Base-by-base conservation (phyloP, 2,797 vertebrate genomes). In the Melanotaenia trifasciata region DNA sequence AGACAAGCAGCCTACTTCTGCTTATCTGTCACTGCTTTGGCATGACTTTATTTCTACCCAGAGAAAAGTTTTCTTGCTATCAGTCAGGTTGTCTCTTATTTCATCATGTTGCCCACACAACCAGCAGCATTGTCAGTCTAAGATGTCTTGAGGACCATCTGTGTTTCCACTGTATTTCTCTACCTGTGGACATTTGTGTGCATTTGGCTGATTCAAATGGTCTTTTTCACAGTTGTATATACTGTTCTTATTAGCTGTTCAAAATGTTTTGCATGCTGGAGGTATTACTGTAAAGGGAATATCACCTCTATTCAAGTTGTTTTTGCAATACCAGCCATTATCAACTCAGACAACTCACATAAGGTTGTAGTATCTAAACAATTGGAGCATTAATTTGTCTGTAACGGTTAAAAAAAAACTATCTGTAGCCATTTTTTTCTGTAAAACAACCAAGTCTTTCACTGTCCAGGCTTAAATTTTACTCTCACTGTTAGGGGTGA, bases 31-130 rank as follows among this genome's bases (percentile, higher is more conserved):
- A 70, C 13, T 26, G 38, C 22, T 43, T 28, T 28, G 65, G 26
- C n/a, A n/a, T 61, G 40, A 53, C 40, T 73, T 65, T 18, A 72
- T 70, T 60, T 71, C 30, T 38, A 58, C 61, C 54, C 58, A 62
- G 53, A 78, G 6, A 54, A 28, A 36, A 45, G 58, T 82, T 73
- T 58, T 73, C 73, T 60, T 30, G 58, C 65, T 40, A 57, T 72
- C 47, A 50, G 59, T 64, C 60, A 71, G 3, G 10, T 51, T 2
- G 5, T 58, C 58, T 35, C 58, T 3, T 38, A 36, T 56, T 64
- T 4, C 4, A 20, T 45, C 24, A 4, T 24, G 64, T 59, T 81
- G 53, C 62, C 47, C 30, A 33, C 71, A 57, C 59, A 58, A 28
- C 32, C 36, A 26, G 58, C 62, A 70, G 40, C 66, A 40, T 33